Conservation (phyloP, 2,888 invertebrate species). For the Ennomos fuscantarius region DNA sequence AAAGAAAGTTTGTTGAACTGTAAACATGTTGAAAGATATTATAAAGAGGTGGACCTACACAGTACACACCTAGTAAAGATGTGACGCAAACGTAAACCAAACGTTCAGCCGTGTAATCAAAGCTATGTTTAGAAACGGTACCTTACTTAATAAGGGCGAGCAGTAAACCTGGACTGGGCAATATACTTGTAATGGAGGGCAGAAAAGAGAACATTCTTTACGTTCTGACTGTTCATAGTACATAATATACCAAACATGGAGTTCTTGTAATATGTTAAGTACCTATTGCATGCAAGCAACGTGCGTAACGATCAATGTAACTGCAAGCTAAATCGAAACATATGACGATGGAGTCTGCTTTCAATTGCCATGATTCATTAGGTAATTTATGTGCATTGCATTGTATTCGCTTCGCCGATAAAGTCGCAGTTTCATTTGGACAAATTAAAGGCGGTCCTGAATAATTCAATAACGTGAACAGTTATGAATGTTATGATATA, state of each 20-base stretch:
- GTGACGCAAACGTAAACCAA: slow-evolving; percentile 58
- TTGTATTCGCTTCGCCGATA: slow-evolving; percentile 31
- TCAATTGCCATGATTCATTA: slow-evolving; percentile 59
- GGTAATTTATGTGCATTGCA: slow-evolving; percentile 55
- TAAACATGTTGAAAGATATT: slow-evolving; percentile 76
- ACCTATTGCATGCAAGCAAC: slow-evolving; percentile 31
- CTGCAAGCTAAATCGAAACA: slow-evolving; percentile 57
- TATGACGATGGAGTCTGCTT: slow-evolving; percentile 51
- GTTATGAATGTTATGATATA: slow-evolving; percentile 23
- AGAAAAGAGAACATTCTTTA: slow-evolving; percentile 31
- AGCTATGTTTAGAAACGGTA: slow-evolving; percentile 41
- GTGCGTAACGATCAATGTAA: slow-evolving; percentile 32
- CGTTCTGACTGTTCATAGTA: slow-evolving; percentile 22
- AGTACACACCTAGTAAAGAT: slow-evolving; percentile 47
- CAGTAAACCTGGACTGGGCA: slow-evolving; percentile 21
- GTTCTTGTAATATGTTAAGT: slow-evolving; percentile 27
- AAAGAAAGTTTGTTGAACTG: slow-evolving; percentile 72
- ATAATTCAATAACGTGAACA: slow-evolving; percentile 21
- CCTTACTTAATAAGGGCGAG: slow-evolving; percentile 35
- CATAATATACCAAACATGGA: slow-evolving; percentile 19
- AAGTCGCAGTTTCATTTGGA: slow-evolving; percentile 23
- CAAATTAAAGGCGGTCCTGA: slow-evolving; percentile 13
- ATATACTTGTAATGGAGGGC: slow-evolving; percentile 7
- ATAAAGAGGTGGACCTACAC: slow-evolving; percentile 64
- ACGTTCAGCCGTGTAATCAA: slow-evolving; percentile 45